Evolutionary conservation across 2,797 vertebrate species (phyloP).

Genomic region (Eulemur coronatus): DNA sequence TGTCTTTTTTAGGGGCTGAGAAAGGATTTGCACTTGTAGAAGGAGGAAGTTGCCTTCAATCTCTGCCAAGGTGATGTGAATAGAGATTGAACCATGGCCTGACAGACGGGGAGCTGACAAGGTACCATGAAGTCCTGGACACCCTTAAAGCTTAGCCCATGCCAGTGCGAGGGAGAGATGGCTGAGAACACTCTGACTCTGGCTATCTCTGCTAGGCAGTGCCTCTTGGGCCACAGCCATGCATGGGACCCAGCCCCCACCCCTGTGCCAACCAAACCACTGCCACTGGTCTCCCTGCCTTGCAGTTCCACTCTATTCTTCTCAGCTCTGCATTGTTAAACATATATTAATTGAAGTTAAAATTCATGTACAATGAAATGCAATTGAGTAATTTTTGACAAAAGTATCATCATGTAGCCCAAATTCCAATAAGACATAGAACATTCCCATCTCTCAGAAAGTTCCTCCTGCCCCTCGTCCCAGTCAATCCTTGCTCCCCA

Average conservation of each 20-base stretch:
- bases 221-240: rapidly evolving
- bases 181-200: background rate
- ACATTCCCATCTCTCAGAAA: background rate
- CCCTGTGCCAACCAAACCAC: rapidly evolving
- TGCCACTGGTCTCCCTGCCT: rapidly evolving
- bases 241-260: rapidly evolving
- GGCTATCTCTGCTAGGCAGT: background rate
- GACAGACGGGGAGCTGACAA: background rate
- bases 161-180: background rate
- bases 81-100: background rate
- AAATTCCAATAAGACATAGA: background rate
- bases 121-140: background rate
- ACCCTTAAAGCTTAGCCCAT: background rate
- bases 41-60: background rate
- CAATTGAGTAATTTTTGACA: background rate
- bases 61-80: background rate
- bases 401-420: background rate
- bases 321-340: background rate
- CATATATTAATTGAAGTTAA: background rate
- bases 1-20: background rate
- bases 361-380: background rate
- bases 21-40: background rate
- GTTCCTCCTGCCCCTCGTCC: background rate
- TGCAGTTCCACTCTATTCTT: background rate
- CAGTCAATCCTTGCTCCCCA: background rate